Percentiles rank a stretch among this genome's conserved stretches.
Conservation (phyloP, 2,797 vertebrate genomes). For the Rhadinocentrus ornatus region DNA sequence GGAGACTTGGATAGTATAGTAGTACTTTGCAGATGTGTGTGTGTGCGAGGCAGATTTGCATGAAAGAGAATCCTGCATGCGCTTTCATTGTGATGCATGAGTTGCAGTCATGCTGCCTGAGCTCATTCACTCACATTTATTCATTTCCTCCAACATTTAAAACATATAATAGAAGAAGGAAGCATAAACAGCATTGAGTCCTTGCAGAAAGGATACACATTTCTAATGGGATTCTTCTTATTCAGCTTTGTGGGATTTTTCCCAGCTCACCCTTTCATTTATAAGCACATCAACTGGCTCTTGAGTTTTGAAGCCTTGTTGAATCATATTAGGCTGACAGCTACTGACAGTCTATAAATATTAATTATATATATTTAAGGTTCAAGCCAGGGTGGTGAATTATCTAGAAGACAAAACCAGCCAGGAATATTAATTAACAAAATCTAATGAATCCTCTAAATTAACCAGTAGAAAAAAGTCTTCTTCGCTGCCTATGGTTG, state of each 20-base stretch:
- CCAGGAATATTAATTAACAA: conserved; percentile 64
- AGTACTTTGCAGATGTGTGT: conserved; percentile 21
- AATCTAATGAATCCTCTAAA: conserved; percentile 60
- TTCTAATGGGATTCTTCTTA: conserved; percentile 64
- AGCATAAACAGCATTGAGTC: conserved; percentile 45
- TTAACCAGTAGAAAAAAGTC: conserved; percentile 35
- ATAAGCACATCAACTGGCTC: conserved; percentile 60
- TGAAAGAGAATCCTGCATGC: conserved; percentile 42
- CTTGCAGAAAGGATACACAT: conserved; percentile 63
- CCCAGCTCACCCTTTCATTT: conserved; percentile 62
- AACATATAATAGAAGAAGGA: conserved; percentile 52
- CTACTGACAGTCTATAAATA: conserved; percentile 74
- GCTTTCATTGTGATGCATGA: conserved; percentile 61
- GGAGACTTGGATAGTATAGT: conserved; percentile 42
- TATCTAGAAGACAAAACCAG: conserved; percentile 56
- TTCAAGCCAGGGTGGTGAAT: conserved; percentile 56
- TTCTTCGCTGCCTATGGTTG: neutral
- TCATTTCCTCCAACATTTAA: conserved; percentile 61
- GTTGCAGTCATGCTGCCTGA: conserved; percentile 41
- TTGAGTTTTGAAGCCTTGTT: conserved; percentile 64
- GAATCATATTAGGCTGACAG: conserved; percentile 69
- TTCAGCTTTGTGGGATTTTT: conserved; percentile 58
- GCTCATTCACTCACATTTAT: conserved; percentile 55
- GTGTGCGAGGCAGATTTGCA: conserved; percentile 25
- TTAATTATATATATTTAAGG: conserved; percentile 71